A percentile compares a stretch with the other conserved stretches of the same genome.
Evolutionary conservation across 2,888 invertebrate species (phyloP).

Genomic region (Acrocyrtus sp.): DNA sequence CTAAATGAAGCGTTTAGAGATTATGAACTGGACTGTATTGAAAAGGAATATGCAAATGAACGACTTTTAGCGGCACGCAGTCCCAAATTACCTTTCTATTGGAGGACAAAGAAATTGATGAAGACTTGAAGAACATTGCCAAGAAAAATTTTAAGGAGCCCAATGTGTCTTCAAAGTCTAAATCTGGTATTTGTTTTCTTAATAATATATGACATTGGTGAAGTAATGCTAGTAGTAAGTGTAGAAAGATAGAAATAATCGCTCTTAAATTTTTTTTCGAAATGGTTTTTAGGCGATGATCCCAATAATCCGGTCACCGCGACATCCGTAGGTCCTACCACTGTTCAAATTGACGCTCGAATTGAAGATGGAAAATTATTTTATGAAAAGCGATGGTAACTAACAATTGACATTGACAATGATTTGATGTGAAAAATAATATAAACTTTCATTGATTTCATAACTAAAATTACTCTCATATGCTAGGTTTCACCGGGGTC

Average conservation of each 20-base stretch:
- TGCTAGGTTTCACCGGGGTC: constrained; percentile 90
- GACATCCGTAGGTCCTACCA: constrained; percentile 19
- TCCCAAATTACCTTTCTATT: constrained; percentile 88
- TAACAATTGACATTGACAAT: background rate
- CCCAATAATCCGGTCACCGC: background rate
- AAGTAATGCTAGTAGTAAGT: background rate
- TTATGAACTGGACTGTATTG: constrained; percentile 86
- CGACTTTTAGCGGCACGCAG: constrained; percentile 84
- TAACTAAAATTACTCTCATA: no score
- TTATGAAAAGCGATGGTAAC: constrained; percentile 89
- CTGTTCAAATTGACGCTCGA: constrained; percentile 75
- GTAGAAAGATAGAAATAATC: no score
- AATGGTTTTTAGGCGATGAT: no score
- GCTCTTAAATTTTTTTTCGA: no score
- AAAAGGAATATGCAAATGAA: constrained; percentile 87
- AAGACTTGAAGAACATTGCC: constrained; percentile 83
- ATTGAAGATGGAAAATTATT: constrained; percentile 95
- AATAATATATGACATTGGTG: background rate
- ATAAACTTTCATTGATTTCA: no score
- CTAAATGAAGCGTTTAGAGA: constrained; percentile 82
- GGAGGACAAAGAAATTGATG: constrained; percentile 89
- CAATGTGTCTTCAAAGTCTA: constrained; percentile 23
- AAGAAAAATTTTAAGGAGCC: constrained; percentile 65
- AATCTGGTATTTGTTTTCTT: constrained; percentile 12
- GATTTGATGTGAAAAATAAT: background rate